Evolutionary conservation across 2,797 vertebrate genomes (phyloP), one percentile per base, ranked within the genome.

Genomic region (Phrynocephalus forsythii): DNA sequence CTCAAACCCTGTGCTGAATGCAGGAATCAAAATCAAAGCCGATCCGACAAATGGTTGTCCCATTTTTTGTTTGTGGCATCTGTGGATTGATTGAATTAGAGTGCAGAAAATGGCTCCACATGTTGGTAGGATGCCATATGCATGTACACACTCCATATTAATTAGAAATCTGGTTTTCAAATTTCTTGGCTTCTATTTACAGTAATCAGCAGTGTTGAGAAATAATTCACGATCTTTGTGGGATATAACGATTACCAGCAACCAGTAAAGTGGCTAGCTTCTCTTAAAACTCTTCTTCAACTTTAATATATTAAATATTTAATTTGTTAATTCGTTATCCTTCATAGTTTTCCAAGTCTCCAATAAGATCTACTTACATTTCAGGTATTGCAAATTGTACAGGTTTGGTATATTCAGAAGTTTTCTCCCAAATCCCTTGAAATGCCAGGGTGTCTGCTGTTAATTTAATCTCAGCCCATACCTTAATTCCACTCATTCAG

Each of bases 261-360:
- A 79, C 28, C 48, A 28, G 84, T 52, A 86, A 28, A 90, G 11
- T 2, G 24, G 71, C 63, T 80, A 1, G 26, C 83, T 85, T 82
- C 20, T 28, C 67, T 72, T 86, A 75, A 88, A 88, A 79, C 38
- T 44, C 38, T 38, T 38, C 60, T 71, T 84, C 88, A 44, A 80
- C 85, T 91, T 79, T 50, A 92, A 90, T 92, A 92, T 87, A 94
- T 90, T 90, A 87, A 90, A 66, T 78, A 69, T 92, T 90, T 92
- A 0, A 1, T 52, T 66, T 10, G n/a, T 26, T 81, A 16, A 30
- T 81, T 73, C 82, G 63, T 88, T 76, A 15, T 71, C 18, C 13
- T 18, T 2, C 5, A 28, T 1, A 20, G 30, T 20, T 84, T 3
- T 33, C 71, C 28, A 15, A n/a, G 33, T 75, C 71, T 0, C 13